Evolutionary conservation across 2,888 invertebrate species (phyloP).

Genomic region (Macrophya annulata): DNA sequence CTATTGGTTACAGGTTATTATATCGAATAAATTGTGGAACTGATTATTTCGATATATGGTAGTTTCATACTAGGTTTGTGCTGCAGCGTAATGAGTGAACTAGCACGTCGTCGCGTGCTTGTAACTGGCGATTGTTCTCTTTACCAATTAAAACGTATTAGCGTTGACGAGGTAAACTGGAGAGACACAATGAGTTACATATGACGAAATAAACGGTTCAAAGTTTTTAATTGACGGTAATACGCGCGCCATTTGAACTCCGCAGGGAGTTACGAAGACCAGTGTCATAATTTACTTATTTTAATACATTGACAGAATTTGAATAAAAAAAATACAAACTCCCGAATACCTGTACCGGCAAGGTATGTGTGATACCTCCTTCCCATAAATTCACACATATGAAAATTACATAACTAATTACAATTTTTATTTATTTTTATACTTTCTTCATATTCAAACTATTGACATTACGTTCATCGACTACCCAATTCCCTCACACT

Average conservation of each 20-base stretch:
- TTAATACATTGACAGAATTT: not conserved
- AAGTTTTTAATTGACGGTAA: constrained; percentile 48
- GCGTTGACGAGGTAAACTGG: constrained; percentile 71
- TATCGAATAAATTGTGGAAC: not conserved
- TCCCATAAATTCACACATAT: not conserved
- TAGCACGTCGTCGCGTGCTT: constrained; percentile 2
- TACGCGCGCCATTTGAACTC: constrained; percentile 35
- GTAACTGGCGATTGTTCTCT: constrained; percentile 48
- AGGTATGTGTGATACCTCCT: not conserved
- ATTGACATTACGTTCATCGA: constrained; percentile 15
- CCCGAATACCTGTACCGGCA: not conserved
- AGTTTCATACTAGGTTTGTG: not conserved
- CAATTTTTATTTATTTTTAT: not conserved
- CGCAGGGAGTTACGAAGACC: not conserved
- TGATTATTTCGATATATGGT: not conserved
- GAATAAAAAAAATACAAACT: not conserved
- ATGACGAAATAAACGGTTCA: constrained; percentile 51
- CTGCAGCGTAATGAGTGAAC: constrained; percentile 7
- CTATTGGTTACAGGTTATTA: not conserved
- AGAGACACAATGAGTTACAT: constrained; percentile 52
- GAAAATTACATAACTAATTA: constrained; percentile 5
- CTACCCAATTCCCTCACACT: not conserved
- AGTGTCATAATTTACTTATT: constrained; percentile 11
- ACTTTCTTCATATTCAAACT: not conserved
- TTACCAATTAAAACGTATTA: constrained; percentile 77